Evolutionary conservation across 2,113 vertebrate species (phyloP).

Genomic region (Hippocampus comes): DNA sequence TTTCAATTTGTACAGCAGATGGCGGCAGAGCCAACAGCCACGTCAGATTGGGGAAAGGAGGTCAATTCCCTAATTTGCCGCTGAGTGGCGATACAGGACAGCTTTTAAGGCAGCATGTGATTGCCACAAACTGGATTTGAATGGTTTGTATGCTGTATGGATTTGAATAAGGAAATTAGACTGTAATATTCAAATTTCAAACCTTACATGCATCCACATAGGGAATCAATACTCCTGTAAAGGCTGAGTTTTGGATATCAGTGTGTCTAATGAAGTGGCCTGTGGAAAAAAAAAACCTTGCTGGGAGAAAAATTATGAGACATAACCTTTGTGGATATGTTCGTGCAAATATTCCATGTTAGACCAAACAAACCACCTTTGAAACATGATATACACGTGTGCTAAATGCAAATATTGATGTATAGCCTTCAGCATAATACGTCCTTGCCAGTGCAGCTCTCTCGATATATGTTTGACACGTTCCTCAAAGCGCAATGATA

Average conservation of each 20-base stretch:
- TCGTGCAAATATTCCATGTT: neutral
- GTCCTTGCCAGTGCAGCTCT: neutral
- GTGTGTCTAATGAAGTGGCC: neutral
- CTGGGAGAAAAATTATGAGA: no score
- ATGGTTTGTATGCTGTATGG: neutral
- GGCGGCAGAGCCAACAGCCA: slow-evolving; percentile 15
- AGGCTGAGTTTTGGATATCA: neutral
- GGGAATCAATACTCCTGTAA: neutral
- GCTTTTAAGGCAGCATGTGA: neutral
- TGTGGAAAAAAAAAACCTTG: neutral
- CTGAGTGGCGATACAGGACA: slow-evolving; percentile 26
- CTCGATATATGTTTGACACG: neutral
- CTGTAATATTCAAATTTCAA: neutral
- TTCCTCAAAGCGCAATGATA: neutral
- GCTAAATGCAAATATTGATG: slow-evolving; percentile 1
- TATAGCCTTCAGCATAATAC: neutral
- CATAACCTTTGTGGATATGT: neutral
- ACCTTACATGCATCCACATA: neutral
- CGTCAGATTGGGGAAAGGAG: no score
- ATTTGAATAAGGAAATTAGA: neutral
- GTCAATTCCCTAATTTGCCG: slow-evolving; percentile 24
- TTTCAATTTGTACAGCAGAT: slow-evolving; percentile 28
- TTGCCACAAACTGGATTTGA: neutral
- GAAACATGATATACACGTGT: neutral
- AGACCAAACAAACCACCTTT: neutral